Evolutionary conservation across 2,113 vertebrate species (phyloP).

Genomic region (Todiramphus chloris): DNA sequence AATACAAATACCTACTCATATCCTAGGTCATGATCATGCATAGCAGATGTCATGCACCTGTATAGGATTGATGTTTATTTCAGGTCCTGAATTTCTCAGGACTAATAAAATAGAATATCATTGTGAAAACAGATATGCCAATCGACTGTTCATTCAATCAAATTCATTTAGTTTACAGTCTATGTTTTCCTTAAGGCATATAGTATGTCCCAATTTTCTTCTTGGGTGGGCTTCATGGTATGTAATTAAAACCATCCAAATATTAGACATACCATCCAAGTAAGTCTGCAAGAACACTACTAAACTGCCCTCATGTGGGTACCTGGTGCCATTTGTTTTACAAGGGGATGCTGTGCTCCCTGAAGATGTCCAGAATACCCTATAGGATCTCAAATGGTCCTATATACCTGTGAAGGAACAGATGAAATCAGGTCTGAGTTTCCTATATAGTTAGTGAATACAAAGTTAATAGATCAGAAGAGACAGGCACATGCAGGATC

Average conservation of each 20-base stretch:
- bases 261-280: background rate
- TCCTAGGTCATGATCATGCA: background rate
- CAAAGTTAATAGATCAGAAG: background rate
- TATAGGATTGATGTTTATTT: background rate
- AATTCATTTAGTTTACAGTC: background rate
- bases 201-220: background rate
- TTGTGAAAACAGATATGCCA: background rate
- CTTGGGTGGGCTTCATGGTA: background rate
- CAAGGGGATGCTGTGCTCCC: background rate
- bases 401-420: background rate
- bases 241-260: background rate
- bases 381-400: background rate
- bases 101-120: background rate
- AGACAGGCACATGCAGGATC: background rate
- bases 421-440: background rate
- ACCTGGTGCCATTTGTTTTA: background rate
- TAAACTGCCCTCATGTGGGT: background rate
- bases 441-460: background rate
- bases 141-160: background rate
- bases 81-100: background rate
- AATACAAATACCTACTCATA: background rate
- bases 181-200: background rate
- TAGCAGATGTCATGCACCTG: background rate
- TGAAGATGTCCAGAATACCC: background rate
- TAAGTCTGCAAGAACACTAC: background rate